Conservation (phyloP, 2,888 invertebrate species). For the Chrysotoxum bicinctum region DNA sequence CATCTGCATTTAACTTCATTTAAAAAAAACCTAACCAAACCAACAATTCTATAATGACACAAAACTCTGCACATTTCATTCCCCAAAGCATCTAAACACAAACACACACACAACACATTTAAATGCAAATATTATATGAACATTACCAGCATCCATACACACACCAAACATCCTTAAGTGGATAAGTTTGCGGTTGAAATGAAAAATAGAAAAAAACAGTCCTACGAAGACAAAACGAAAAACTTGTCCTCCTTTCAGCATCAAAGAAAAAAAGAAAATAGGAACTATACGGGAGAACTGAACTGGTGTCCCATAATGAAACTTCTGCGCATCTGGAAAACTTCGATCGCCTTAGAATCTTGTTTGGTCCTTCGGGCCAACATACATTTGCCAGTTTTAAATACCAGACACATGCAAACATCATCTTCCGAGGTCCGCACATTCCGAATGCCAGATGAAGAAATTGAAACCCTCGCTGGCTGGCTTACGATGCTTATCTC, state of each 20-base stretch:
- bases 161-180: constrained; percentile 66
- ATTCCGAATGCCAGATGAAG: constrained; percentile 43
- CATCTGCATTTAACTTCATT: constrained; percentile 69
- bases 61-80: constrained; percentile 16
- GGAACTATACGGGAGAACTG: neutral
- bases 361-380: constrained; percentile 16
- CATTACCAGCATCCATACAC: constrained; percentile 41
- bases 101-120: constrained; percentile 12
- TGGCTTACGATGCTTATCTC: constrained; percentile 46
- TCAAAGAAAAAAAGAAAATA: too few relatives aligned
- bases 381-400: constrained; percentile 40
- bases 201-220: constrained; percentile 1
- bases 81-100: constrained; percentile 18
- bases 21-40: constrained; percentile 47
- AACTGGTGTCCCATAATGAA: constrained; percentile 41
- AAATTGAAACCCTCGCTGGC: constrained; percentile 47
- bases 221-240: constrained; percentile 4
- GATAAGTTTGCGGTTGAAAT: constrained; percentile 63
- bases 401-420: constrained; percentile 56
- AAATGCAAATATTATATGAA: constrained; percentile 61
- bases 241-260: constrained; percentile 24
- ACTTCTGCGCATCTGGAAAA: constrained; percentile 64
- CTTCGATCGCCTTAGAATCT: constrained; percentile 60
- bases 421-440: constrained; percentile 38
- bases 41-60: constrained; percentile 52